Conservation (phyloP, 2,113 vertebrate genomes). For the Gulo gulo region DNA sequence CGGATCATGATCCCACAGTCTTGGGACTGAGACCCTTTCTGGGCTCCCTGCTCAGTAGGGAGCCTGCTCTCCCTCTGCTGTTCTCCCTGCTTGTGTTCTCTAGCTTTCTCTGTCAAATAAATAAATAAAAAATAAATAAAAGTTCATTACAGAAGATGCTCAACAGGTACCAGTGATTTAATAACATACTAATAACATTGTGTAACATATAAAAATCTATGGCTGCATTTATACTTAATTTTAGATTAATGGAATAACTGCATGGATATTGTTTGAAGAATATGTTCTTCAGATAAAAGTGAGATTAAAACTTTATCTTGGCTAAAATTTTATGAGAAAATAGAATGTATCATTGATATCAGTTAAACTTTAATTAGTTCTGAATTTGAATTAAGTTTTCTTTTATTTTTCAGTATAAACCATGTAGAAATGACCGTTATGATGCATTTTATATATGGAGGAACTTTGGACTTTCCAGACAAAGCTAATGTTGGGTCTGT, state of each 20-base stretch:
- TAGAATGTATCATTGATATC: neutral
- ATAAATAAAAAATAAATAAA: neutral
- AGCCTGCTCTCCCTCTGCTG: neutral
- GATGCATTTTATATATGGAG: slow-evolving; percentile 95
- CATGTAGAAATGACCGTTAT: slow-evolving; percentile 91
- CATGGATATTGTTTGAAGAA: slow-evolving; percentile 19
- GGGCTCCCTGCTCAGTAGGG: neutral
- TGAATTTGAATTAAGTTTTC: slow-evolving; percentile 58
- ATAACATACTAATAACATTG: slow-evolving; percentile 23
- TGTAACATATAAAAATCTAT: neutral
- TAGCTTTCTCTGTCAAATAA: neutral
- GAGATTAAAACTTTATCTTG: slow-evolving; percentile 31
- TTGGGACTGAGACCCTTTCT: neutral
- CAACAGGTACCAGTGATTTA: slow-evolving; percentile 6
- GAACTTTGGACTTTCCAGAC: slow-evolving; percentile 90
- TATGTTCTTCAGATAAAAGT: slow-evolving; percentile 13
- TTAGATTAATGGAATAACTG: slow-evolving; percentile 37
- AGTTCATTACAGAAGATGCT: neutral
- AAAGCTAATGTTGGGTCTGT: slow-evolving; percentile 91
- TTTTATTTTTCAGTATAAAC: slow-evolving; percentile 86
- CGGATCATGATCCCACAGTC: neutral
- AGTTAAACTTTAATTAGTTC: slow-evolving; percentile 46
- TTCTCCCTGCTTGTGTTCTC: neutral
- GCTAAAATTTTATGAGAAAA: slow-evolving; percentile 29
- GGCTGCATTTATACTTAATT: neutral